Conservation (phyloP, 2,888 invertebrate species). For the Merodon equestris region DNA sequence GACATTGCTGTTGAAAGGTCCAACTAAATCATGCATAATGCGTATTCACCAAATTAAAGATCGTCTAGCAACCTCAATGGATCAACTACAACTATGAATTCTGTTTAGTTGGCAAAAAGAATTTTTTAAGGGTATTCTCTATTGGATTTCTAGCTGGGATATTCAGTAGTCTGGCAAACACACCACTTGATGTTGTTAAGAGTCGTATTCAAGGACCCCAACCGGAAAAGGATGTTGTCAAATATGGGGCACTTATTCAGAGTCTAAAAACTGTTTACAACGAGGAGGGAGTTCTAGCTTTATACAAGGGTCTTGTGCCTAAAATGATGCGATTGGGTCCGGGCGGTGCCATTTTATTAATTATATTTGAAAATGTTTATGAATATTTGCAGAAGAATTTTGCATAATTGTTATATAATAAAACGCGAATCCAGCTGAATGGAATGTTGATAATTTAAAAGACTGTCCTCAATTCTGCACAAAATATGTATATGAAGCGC, state of each 20-base stretch:
- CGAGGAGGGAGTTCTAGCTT: conserved; percentile 93
- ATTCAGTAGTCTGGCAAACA: conserved; percentile 91
- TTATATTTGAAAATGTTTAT: conserved; percentile 93
- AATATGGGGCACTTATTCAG: conserved; percentile 88
- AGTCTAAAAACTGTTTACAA: conserved; percentile 87
- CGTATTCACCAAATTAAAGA: too few relatives aligned
- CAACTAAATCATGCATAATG: too few relatives aligned
- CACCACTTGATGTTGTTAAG: conserved; percentile 98
- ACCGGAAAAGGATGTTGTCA: conserved; percentile 84
- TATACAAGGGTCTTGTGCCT: conserved; percentile 95
- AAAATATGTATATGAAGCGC: too few relatives aligned
- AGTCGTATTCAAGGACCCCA: conserved; percentile 94
- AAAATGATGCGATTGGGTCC: conserved; percentile 95
- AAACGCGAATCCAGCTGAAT: too few relatives aligned
- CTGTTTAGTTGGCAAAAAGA: too few relatives aligned
- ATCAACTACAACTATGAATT: too few relatives aligned
- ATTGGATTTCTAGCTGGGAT: conserved; percentile 94
- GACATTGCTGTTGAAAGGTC: too few relatives aligned
- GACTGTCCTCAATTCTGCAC: too few relatives aligned
- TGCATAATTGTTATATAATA: conserved; percentile 69
- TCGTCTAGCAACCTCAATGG: too few relatives aligned
- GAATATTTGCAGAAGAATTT: conserved; percentile 83
- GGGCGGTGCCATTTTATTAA: conserved; percentile 96
- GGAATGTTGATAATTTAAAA: too few relatives aligned
- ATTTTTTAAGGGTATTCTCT: conserved; percentile 86